Evolutionary conservation across 1,140 invertebrate species (phyloP), one percentile per base, ranked within the genome.

Genomic region (Doryteuthis pealeii): DNA sequence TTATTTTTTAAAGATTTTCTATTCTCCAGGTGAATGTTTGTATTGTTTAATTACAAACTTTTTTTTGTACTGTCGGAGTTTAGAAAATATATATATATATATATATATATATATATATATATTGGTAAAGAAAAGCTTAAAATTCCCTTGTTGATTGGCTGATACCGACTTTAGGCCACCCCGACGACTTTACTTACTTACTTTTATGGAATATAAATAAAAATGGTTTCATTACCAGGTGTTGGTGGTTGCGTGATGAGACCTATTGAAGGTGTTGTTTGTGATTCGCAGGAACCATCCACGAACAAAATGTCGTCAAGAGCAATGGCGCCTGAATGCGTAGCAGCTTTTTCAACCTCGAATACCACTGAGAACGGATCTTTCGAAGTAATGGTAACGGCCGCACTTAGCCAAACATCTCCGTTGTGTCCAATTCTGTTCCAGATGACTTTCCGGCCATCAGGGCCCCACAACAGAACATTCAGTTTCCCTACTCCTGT

Each of bases 311-410:
- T 89, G 74, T 93, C 92, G 82, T 94, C 93, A 31, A 93, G 89
- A 14, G 92, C 92, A 79, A 93, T 92, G 77, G 93, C 92, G 33
- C 92, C 92, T 77, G 92, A 86, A 70, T 75, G 82, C 31, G 70
- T 76, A 71, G 72, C 77, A 33, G 76, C 79, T 14, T 79, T 31
- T 1, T 80, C 76, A 22, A 81, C 84, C 76, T 86, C 85, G 71
- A 85, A 78, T 1, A 83, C 28, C 14, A 66, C 26, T n/a, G 14
- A 14, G 28, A 22, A 66, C 30, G 0, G 10, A 18, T 12, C 26
- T n/a, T 14, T 10, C 14, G 65, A 66, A 12, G 28, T 31, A 1
- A 66, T 66, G 12, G 22, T 31, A 12, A 66, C 10, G 65, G 14
- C 28, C 14, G 14, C 65, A 26, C 12, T 14, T 31, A n/a, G 65